phyloP scores from a whole-genome alignment of 2,888 invertebrate genomes.

The Dione juno region DNA sequence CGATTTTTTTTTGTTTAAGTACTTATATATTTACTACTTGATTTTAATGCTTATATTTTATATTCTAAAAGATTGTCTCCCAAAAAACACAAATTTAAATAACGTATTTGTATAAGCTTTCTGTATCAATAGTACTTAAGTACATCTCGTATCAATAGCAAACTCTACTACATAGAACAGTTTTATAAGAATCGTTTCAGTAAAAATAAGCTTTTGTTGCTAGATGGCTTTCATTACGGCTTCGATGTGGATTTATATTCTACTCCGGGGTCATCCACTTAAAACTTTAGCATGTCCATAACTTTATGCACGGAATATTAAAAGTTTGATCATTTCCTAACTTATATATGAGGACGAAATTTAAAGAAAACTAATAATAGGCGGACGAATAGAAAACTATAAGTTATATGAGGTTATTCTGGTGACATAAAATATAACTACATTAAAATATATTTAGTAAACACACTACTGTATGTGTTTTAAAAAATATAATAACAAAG shows the following conservation, averaged over 20 bases:
- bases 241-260: conserved; percentile 34
- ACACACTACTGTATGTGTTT: no score
- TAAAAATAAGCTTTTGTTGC: conserved; percentile 26
- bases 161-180: conserved; percentile 5
- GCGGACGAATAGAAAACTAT: conserved; percentile 1
- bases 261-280: conserved; percentile 25
- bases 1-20: neutral
- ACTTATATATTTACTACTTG: neutral
- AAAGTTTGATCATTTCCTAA: conserved; percentile 33
- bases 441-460: no score
- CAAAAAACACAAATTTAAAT: neutral
- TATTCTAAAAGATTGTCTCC: neutral
- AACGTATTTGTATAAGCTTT: neutral
- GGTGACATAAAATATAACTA: no score
- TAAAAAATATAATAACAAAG: no score
- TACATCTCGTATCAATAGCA: neutral
- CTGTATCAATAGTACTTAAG: neutral
- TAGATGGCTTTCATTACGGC: conserved; percentile 24
- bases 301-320: conserved; percentile 28
- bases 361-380: conserved; percentile 20
- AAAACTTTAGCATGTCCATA: conserved; percentile 33
- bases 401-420: neutral
- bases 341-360: conserved; percentile 13
- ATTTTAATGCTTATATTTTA: neutral
- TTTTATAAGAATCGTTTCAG: conserved; percentile 24